Base-by-base conservation (phyloP, 2,113 vertebrate genomes). In the Rhinogobius similis region DNA sequence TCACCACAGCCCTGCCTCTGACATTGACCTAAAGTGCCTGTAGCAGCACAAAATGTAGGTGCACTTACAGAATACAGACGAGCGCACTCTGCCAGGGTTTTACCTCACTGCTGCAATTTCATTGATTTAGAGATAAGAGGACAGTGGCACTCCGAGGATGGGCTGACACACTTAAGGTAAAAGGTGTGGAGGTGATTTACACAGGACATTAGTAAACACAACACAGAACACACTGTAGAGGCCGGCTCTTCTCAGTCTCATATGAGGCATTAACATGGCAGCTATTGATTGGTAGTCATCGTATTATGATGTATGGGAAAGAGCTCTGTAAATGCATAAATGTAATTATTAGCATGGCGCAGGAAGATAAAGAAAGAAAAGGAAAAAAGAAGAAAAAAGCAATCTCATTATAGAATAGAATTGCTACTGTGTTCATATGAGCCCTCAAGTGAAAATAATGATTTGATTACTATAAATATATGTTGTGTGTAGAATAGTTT, bases 41-140 rank as follows among this genome's bases (percentile, higher is more conserved):
- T 77, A 69, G 73, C 70, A 73, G 68, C 81, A 75, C 43, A 81
- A 80, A 68, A 76, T 72, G 32, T 26, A 67, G 65, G 64, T 81
- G 65, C 70, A 72, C 72, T 78, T 76, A 73, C 65, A 81, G 82
- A 88, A 85, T 76, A 76, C 68, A 75, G 71, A 84, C 43, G 56
- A 81, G 81, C 8, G 38, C 48, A 52, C 64, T 46, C 66, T 36
- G 69, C 58, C 69, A 32, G 62, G 52, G 62, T 63, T 61, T 36
- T 59, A 69, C 41, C 38, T 53, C 43, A 20, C 18, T 9, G 29
- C 69, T 66, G 72, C 61, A 71, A 82, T 87, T 81, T 44, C 74
- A 72, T 76, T 85, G 78, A 87, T 82, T 84, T 79, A 61, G 38
- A 63, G 70, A 75, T 76, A 68, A 61, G 16, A 36, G 24, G 18